phyloP scores from a whole-genome alignment of 2,888 invertebrate genomes.

The Ichneumoninae sp. region DNA sequence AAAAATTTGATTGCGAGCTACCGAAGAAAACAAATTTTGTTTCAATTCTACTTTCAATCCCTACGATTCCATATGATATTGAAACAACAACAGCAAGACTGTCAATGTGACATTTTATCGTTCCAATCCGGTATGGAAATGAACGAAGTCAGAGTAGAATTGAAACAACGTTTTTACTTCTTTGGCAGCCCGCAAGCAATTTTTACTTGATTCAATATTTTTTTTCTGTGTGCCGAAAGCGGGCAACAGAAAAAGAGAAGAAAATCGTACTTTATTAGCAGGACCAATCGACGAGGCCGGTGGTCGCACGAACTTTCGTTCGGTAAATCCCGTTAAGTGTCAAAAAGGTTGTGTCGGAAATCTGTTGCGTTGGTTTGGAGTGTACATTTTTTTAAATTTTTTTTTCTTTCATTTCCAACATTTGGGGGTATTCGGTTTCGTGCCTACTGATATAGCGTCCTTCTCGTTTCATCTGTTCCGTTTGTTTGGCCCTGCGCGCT shows the following conservation, averaged over 20 bases:
- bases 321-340: constrained; percentile 52
- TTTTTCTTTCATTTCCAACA: constrained; percentile 23
- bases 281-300: neutral
- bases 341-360: constrained; percentile 22
- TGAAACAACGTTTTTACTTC: no score
- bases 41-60: no score
- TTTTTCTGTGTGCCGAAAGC: neutral
- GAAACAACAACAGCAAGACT: no score
- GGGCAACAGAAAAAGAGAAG: neutral
- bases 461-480: constrained; percentile 39
- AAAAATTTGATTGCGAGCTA: no score
- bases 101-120: no score
- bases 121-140: no score
- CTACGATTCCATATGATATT: no score
- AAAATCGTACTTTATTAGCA: constrained; percentile 20
- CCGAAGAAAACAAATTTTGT: no score
- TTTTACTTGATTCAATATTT: no score
- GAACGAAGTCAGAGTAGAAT: no score
- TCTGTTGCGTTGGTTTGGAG: neutral
- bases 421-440: constrained; percentile 68
- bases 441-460: constrained; percentile 62
- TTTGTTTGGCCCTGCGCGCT: constrained; percentile 43
- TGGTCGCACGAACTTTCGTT: constrained; percentile 37
- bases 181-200: no score
- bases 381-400: neutral